Conservation (phyloP, 2,113 vertebrate genomes). For the Cavia aperea region DNA sequence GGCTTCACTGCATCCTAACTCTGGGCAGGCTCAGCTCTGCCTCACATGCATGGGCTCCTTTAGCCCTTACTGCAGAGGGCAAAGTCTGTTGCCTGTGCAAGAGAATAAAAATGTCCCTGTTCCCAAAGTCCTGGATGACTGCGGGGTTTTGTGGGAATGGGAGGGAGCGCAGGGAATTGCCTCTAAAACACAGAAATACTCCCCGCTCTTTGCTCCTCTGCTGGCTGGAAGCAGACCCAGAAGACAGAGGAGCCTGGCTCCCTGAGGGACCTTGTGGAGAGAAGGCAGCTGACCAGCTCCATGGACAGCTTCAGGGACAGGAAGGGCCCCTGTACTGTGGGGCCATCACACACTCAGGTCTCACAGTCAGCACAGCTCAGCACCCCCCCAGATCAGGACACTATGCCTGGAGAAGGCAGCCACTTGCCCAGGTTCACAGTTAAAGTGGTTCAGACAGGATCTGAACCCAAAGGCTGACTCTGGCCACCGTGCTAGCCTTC, state of each 20-base stretch:
- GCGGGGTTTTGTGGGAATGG: not conserved
- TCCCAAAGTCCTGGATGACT: not conserved
- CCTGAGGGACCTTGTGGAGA: not conserved
- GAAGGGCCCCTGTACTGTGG: not conserved
- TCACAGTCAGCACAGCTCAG: not conserved
- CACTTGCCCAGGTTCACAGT: not conserved
- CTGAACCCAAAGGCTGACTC: not conserved
- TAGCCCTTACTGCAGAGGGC: not conserved
- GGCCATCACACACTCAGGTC: not conserved
- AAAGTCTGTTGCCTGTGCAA: not conserved
- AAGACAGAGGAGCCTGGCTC: not conserved
- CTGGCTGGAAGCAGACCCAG: not conserved
- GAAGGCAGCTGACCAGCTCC: not conserved
- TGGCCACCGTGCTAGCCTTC: not conserved
- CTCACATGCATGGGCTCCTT: not conserved
- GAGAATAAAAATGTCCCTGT: not conserved
- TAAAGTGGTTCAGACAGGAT: not conserved
- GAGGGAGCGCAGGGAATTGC: not conserved
- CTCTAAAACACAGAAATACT: not conserved
- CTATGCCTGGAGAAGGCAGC: not conserved
- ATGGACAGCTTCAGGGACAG: not conserved
- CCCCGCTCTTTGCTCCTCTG: not conserved
- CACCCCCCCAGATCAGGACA: not conserved
- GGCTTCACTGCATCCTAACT: not conserved
- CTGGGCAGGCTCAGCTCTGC: fast-evolving